These are phyloP conservation scores for Gerris lacustris DNA, from an alignment of 2,888 invertebrate species.

Conservation along the genomic window DNA sequence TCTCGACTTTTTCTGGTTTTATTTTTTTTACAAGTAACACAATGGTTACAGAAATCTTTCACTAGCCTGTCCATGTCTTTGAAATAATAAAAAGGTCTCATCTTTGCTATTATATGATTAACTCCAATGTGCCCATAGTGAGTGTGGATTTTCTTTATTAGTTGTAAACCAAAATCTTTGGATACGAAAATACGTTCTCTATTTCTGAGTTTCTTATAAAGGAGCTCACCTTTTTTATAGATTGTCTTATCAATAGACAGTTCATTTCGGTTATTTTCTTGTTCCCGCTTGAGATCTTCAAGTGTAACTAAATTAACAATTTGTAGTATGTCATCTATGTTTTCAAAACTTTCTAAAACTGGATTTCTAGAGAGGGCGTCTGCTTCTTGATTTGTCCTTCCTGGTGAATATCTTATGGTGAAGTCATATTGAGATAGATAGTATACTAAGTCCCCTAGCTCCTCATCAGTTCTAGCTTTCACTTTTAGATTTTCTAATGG, in stretches of 20 bases:
- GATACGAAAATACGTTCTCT: slow-evolving; percentile 1
- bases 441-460: slow-evolving; percentile 26
- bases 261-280: background rate
- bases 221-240: slow-evolving; percentile 5
- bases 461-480: slow-evolving; percentile 26
- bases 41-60: background rate
- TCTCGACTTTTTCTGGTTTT: slow-evolving; percentile 2
- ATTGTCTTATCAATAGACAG: background rate
- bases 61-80: background rate
- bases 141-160: slow-evolving; percentile 1
- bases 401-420: too few species aligned
- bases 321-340: slow-evolving; percentile 22
- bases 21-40: slow-evolving; percentile 2
- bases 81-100: slow-evolving; percentile 2
- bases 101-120: background rate
- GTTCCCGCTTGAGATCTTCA: background rate
- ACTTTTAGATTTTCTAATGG: slow-evolving; percentile 26
- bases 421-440: slow-evolving; percentile 29
- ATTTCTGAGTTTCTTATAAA: slow-evolving; percentile 6
- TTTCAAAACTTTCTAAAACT: slow-evolving; percentile 24
- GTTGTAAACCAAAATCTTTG: background rate
- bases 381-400: too few species aligned
- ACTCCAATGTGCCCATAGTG: background rate
- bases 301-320: slow-evolving; percentile 17
- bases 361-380: slow-evolving; percentile 23